A percentile compares a stretch with the other conserved stretches of the same genome.
Conservation (phyloP, 2,888 invertebrate species). For the Cephus spinipes region DNA sequence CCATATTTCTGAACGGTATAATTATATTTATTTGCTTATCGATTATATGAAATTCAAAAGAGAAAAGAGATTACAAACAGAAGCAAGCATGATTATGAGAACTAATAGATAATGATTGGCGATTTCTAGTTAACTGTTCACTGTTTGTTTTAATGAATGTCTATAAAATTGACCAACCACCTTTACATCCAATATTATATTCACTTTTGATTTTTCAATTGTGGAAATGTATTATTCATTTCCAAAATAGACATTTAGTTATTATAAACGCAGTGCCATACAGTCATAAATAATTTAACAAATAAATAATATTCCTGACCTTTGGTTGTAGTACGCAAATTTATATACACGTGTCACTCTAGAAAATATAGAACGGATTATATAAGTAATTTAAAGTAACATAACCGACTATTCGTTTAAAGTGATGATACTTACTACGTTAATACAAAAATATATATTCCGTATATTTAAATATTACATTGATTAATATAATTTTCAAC, state of each 20-base stretch:
- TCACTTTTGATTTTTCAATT: neutral
- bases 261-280: neutral
- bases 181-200: neutral
- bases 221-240: neutral
- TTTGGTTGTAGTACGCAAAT: neutral
- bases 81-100: neutral
- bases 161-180: neutral
- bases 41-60: neutral
- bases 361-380: neutral
- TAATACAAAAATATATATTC: neutral
- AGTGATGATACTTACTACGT: neutral
- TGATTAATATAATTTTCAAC: neutral
- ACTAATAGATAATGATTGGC: neutral
- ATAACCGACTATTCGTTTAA: neutral
- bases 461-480: neutral
- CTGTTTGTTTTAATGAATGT: neutral
- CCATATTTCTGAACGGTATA: neutral
- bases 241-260: neutral
- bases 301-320: neutral
- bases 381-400: neutral
- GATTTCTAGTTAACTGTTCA: neutral
- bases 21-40: too few relatives aligned
- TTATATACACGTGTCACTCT: neutral
- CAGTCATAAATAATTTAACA: neutral
- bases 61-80: neutral